phyloP scores from a whole-genome alignment of 2,888 invertebrate species.

The Brachyptera putata region DNA sequence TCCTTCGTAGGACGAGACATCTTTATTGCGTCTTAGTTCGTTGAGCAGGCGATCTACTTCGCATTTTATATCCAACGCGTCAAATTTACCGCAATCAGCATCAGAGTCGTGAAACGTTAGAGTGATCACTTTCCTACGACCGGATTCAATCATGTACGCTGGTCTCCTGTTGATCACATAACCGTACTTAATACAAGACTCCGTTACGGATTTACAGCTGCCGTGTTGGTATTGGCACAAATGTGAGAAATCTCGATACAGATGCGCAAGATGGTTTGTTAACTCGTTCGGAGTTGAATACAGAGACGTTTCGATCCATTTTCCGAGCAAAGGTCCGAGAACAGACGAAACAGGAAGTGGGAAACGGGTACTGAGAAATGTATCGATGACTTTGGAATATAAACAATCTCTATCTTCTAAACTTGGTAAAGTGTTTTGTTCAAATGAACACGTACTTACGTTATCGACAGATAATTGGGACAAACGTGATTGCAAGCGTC shows the following conservation, averaged over 20 bases:
- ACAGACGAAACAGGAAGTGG: conserved; percentile 5
- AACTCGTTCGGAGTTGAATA: background rate
- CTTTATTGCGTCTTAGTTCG: background rate
- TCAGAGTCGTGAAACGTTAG: conserved; percentile 18
- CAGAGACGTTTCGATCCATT: too few relatives aligned
- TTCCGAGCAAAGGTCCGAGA: background rate
- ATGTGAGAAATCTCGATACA: conserved; percentile 12
- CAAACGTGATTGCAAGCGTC: background rate
- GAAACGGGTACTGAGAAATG: conserved; percentile 25
- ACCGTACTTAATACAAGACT: conserved; percentile 19
- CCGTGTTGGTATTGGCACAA: conserved; percentile 19
- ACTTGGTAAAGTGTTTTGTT: too few relatives aligned
- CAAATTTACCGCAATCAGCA: conserved; percentile 13
- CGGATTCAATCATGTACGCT: conserved; percentile 12
- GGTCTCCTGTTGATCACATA: conserved; percentile 7
- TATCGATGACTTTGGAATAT: conserved; percentile 12
- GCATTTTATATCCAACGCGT: conserved; percentile 19
- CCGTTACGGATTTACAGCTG: conserved; percentile 8
- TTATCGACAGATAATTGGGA: background rate
- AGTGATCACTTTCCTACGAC: conserved; percentile 7
- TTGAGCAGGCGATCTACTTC: conserved; percentile 14
- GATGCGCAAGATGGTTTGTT: background rate
- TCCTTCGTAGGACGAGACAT: too few relatives aligned
- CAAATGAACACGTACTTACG: too few relatives aligned
- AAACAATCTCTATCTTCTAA: background rate